Base-by-base conservation (phyloP, 1,140 invertebrate genomes). In the Drosophila grimshawi region DNA sequence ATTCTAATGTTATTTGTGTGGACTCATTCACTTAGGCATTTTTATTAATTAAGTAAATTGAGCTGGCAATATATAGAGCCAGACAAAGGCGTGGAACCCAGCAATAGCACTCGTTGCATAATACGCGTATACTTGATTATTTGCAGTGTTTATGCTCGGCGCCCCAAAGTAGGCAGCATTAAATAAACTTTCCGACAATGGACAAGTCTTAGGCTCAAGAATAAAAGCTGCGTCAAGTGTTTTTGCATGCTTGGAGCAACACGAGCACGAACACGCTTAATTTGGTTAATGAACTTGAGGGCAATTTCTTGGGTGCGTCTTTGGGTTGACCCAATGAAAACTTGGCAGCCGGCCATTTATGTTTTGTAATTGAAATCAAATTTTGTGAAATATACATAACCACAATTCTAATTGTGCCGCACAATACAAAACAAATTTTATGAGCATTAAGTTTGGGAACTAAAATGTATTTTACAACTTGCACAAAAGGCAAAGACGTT, bases 41-140 rank as follows among this genome's bases (percentile, higher is more conserved):
- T 81, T 85, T 89, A 83, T 88, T 88, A 89, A 88, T 88, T 88
- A 88, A 89, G 67, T 57, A 88, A 89, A 88, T 89, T 77, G 85
- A 55, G 45, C 49, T 19, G 35, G 64, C 19, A 46, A 59, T 30
- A 46, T 11, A 43, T 39, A 41, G 41, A 43, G 11, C 1, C 19
- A 11, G 48, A 35, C 6, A 33, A 27, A 11, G 7, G 33, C 19
- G 19, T 19, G 4, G 32, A 56, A 60, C 52, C 51, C n/a, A 53
- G 33, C n/a, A 41, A 49, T 27, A 53, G 59, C 39, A 39, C 61
- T 63, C 37, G 37, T 27, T 70, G 68, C 51, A 70, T 41, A 33
- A 41, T n/a, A 11, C 43, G 63, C 69, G 69, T 59, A 71, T 71
- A 65, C 69, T 86, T 86, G 82, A 82, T 86, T 86, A 86, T 78